Percentiles rank a stretch among this genome's conserved stretches.
phyloP scores from a whole-genome alignment of 1,140 invertebrate genomes.

The Pseudomyrmex pallidus region DNA sequence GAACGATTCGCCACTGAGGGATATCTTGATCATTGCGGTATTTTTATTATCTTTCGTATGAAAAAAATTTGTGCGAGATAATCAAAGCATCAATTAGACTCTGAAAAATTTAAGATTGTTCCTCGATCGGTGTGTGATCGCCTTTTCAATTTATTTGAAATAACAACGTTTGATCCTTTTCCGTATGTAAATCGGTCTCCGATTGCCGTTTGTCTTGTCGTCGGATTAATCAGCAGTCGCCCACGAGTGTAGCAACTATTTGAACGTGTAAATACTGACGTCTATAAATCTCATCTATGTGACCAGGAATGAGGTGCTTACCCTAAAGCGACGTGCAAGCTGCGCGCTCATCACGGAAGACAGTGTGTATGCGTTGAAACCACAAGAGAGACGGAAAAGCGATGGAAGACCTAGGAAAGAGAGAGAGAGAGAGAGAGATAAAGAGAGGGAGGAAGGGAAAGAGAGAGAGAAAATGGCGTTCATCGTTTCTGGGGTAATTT shows the following conservation, averaged over 20 bases:
- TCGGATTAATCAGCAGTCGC: slow-evolving; percentile 24
- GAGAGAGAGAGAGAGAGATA: slow-evolving; percentile 12
- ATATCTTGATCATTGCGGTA: slow-evolving; percentile 9
- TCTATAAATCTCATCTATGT: slow-evolving; percentile 36
- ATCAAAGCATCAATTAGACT: too few relatives aligned
- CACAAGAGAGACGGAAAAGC: slow-evolving; percentile 39
- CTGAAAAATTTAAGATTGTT: too few relatives aligned
- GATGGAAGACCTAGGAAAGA: slow-evolving; percentile 1
- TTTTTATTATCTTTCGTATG: not conserved
- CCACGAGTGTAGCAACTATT: not conserved
- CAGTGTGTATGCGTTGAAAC: slow-evolving; percentile 48
- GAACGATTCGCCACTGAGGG: not conserved
- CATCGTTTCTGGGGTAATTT: slow-evolving; percentile 80
- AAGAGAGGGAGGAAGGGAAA: slow-evolving; percentile 34
- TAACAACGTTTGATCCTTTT: not conserved
- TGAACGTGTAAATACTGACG: slow-evolving; percentile 23
- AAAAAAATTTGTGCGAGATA: not conserved
- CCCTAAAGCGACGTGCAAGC: slow-evolving; percentile 10
- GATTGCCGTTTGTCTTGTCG: slow-evolving; percentile 30
- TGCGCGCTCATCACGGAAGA: slow-evolving; percentile 22
- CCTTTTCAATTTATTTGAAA: not conserved
- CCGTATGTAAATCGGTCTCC: slow-evolving; percentile 10
- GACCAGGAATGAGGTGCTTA: slow-evolving; percentile 43
- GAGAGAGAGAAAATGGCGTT: slow-evolving; percentile 56
- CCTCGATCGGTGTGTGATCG: too few relatives aligned